Base-by-base conservation (phyloP, 1,140 invertebrate genomes). In the Neodiprion virginianus region DNA sequence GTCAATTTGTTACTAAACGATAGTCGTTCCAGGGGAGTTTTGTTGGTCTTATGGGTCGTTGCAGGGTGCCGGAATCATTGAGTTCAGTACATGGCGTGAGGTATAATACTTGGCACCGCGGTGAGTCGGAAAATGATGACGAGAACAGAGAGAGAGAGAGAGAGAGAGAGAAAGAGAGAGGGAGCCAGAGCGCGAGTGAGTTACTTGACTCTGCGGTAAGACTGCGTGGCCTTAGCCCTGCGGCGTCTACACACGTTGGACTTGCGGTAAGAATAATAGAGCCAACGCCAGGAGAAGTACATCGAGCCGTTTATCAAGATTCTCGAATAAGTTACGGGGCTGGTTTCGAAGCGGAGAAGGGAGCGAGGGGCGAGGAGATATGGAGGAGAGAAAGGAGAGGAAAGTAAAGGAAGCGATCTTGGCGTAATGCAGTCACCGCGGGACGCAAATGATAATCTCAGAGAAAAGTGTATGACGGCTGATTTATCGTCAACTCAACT, bases 261-360 rank as follows among this genome's bases (percentile, higher is more conserved):
- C 53, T 61, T 61, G 53, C n/a, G 53, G 53, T 12, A 61, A 66
- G 10, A 23, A 65, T 48, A 75, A 71, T 75, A 74, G 79, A 81
- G 72, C 74, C 71, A 73, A 69, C 69, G 53, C 61, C 71, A 80
- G 61, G 75, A 50, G 74, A 75, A 78, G 74, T 73, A 74, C 76
- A 70, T 71, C 67, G 9, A 61, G 47, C 67, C 75, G 72, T 81
- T 81, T 80, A 71, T 81, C 77, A 80, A 76, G 79, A 76, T 81
- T 79, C 67, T 50, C 70, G 50, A 79, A 73, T 79, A 79, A 77
- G 75, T 77, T 79, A 76, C 49, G 74, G 12, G 67, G 67, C 61
- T 14, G 67, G 67, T 23, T 23, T 11, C 40, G 17, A 14, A 11
- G 40, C 21, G 67, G 23, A 8, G 67, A 21, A 21, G 17, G 17